These are phyloP conservation scores for Patella depressa DNA, from an alignment of 2,888 invertebrate genomes.

Conservation along the genomic window DNA sequence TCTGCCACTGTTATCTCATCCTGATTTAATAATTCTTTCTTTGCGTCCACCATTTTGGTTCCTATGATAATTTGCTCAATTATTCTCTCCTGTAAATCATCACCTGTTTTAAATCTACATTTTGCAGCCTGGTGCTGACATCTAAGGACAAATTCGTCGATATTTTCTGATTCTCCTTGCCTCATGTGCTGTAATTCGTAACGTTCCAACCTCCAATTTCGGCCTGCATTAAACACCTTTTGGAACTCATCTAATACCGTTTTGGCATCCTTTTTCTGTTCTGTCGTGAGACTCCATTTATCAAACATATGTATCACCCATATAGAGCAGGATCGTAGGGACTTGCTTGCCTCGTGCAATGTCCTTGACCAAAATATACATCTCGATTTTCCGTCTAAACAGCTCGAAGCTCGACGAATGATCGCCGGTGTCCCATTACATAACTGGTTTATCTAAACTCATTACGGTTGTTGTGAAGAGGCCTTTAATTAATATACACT, in stretches of 20 bases:
- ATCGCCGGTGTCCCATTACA: background rate
- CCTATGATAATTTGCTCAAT: constrained; percentile 1
- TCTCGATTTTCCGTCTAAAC: background rate
- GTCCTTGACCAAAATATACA: background rate
- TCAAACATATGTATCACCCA: background rate
- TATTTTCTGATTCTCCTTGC: background rate
- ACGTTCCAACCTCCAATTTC: constrained; percentile 4
- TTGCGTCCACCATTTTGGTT: background rate
- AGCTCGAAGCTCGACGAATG: background rate
- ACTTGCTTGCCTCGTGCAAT: background rate
- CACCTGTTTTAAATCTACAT: background rate
- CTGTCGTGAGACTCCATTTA: background rate
- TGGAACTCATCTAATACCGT: background rate
- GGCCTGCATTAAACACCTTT: background rate
- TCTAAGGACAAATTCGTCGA: constrained; percentile 4
- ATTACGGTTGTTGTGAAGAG: background rate
- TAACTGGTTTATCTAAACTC: constrained; percentile 1
- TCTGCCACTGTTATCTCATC: background rate
- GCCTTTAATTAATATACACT: too few relatives aligned
- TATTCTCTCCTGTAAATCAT: background rate
- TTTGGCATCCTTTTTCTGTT: background rate
- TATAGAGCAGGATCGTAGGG: background rate
- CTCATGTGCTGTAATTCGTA: constrained; percentile 1
- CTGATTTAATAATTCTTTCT: background rate
- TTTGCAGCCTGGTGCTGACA: constrained; percentile 1